phyloP scores from a whole-genome alignment of 2,113 vertebrate genomes.

The Cynopterus brachyotis region DNA sequence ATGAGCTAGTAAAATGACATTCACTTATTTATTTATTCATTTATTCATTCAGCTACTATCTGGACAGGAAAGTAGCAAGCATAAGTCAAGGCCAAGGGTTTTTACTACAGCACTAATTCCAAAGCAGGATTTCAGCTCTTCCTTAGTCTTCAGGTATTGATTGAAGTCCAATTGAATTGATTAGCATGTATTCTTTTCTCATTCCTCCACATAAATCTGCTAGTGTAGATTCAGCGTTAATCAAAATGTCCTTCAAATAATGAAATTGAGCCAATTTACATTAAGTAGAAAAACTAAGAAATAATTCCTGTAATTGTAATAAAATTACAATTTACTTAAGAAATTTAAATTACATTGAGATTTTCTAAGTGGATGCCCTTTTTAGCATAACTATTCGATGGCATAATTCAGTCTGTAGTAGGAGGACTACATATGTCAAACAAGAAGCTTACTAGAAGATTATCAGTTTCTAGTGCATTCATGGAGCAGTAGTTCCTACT shows the following conservation, averaged over 20 bases:
- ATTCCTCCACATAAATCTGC: conserved; percentile 10
- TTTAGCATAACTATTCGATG: not conserved
- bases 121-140: not conserved
- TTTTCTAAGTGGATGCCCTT: not conserved
- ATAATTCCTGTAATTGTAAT: not conserved
- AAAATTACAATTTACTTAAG: not conserved
- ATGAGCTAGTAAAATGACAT: not conserved
- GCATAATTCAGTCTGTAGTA: not conserved
- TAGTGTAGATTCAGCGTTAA: not conserved
- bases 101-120: not conserved
- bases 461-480: not conserved
- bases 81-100: not conserved
- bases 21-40: not conserved
- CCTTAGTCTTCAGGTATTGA: not conserved
- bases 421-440: not conserved
- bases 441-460: not conserved
- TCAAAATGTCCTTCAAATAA: conserved; percentile 44
- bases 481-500: not conserved
- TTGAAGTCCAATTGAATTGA: not conserved
- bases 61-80: not conserved
- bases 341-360: not conserved
- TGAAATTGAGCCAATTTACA: not conserved
- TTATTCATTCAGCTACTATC: not conserved
- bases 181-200: not conserved
- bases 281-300: conserved; percentile 21